These are phyloP conservation scores for Myotis findleyi DNA, from an alignment of 2,797 vertebrate species.

Conservation along the genomic window DNA sequence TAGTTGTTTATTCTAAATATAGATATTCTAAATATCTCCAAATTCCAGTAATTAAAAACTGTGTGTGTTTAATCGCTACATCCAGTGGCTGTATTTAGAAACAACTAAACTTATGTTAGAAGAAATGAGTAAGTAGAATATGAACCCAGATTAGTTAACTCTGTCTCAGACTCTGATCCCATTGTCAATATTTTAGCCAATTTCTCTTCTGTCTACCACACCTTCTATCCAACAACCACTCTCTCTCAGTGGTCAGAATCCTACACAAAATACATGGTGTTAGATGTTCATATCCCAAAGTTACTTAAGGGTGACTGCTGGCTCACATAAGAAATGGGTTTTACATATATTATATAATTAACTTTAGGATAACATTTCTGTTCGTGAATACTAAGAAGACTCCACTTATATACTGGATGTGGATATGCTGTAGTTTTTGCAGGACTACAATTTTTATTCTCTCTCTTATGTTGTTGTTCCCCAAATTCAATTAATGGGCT, in stretches of 20 bases:
- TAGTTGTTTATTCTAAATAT: constrained; percentile 46
- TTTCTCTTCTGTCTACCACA: background rate
- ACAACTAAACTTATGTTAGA: constrained; percentile 15
- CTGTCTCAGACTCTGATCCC: background rate
- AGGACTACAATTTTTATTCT: constrained; percentile 16
- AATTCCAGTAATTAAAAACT: background rate
- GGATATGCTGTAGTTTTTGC: background rate
- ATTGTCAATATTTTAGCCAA: background rate
- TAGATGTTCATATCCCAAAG: background rate
- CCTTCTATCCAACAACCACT: background rate
- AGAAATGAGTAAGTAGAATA: background rate
- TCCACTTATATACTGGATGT: background rate
- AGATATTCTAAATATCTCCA: constrained; percentile 53
- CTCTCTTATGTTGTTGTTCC: background rate
- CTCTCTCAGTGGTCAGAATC: background rate
- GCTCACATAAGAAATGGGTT: background rate
- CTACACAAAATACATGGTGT: background rate
- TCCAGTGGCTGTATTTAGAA: background rate
- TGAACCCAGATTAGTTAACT: background rate
- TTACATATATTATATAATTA: background rate
- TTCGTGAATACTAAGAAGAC: background rate
- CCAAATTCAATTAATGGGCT: background rate
- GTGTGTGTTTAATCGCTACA: background rate
- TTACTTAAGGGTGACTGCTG: background rate
- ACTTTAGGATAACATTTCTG: background rate